Conservation (phyloP, 2,113 vertebrate genomes). For the Brachypteracias leptosomus region DNA sequence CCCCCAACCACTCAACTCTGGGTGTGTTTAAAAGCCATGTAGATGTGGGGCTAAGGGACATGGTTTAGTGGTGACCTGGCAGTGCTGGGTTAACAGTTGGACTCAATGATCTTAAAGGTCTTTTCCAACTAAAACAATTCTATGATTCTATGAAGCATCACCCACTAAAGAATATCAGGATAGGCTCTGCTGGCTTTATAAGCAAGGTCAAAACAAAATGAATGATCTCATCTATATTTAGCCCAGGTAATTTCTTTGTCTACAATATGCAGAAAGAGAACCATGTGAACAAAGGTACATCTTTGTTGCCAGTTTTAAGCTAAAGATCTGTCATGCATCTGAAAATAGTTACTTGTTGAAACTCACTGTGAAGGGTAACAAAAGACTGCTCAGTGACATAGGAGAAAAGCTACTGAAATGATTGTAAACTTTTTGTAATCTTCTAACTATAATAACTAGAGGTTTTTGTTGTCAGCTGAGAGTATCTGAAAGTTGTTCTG, state of each 20-base stretch:
- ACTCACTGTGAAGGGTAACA: not conserved
- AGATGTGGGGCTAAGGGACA: too few relatives aligned
- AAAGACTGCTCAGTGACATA: not conserved
- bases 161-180: not conserved
- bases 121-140: too few relatives aligned
- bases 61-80: too few relatives aligned
- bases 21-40: too few relatives aligned
- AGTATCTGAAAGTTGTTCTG: not conserved
- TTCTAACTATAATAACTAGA: not conserved
- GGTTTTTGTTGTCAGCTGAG: not conserved
- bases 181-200: not conserved
- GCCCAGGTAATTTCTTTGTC: not conserved
- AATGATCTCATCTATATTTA: not conserved
- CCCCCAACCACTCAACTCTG: not conserved
- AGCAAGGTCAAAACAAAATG: not conserved
- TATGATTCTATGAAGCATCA: not conserved
- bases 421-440: not conserved
- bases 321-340: not conserved
- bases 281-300: not conserved
- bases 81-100: too few relatives aligned
- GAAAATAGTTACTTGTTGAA: not conserved
- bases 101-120: too few relatives aligned
- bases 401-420: not conserved
- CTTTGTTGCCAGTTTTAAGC: not conserved
- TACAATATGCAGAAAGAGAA: not conserved